phyloP scores from a whole-genome alignment of 2,888 invertebrate genomes.

The Lasioglossum figueresi region DNA sequence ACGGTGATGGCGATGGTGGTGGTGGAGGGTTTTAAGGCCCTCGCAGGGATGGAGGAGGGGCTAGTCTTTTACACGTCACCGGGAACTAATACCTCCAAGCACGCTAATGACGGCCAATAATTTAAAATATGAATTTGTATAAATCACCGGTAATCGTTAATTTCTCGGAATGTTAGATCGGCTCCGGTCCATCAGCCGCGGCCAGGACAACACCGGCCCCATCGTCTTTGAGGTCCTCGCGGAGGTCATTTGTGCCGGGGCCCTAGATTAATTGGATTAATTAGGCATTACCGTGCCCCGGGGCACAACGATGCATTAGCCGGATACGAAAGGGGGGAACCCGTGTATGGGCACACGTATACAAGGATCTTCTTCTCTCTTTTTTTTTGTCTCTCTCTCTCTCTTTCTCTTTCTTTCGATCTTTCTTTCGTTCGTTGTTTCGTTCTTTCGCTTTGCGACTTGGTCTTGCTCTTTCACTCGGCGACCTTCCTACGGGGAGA shows the following conservation, averaged over 20 bases:
- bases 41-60: constrained; percentile 24
- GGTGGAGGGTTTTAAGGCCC: constrained; percentile 10
- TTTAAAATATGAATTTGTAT: constrained; percentile 83
- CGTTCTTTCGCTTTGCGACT: not conserved
- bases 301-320: constrained; percentile 82
- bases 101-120: constrained; percentile 83
- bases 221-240: constrained; percentile 73
- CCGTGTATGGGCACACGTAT: constrained; percentile 54
- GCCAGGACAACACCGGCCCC: constrained; percentile 66
- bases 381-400: not conserved
- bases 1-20: not conserved
- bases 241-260: constrained; percentile 83
- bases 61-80: constrained; percentile 73
- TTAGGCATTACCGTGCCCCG: constrained; percentile 83
- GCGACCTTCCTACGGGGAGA: constrained; percentile 65
- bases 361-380: not conserved
- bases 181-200: constrained; percentile 81
- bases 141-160: constrained; percentile 84
- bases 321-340: constrained; percentile 57
- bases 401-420: not conserved
- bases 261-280: constrained; percentile 84
- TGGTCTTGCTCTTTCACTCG: not conserved
- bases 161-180: constrained; percentile 84
- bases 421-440: not conserved
- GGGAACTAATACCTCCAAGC: constrained; percentile 77